Evolutionary conservation across 1,140 invertebrate species (phyloP).

Genomic region (Nephotettix cincticeps): DNA sequence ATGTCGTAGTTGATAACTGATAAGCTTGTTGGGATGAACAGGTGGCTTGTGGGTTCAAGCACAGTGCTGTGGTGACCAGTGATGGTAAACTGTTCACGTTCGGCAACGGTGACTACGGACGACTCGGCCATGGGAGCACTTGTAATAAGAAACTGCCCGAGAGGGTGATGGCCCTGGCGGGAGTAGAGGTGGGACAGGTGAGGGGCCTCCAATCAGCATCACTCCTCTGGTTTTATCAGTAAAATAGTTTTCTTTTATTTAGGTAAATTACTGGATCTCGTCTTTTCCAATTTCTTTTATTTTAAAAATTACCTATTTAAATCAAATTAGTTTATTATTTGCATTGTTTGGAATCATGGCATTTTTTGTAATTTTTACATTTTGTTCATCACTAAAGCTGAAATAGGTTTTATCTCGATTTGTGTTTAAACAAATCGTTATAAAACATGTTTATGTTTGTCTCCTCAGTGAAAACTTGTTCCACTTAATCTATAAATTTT

Average conservation of each 20-base stretch:
- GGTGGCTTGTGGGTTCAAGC: conserved; percentile 67
- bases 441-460: too few species aligned
- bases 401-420: too few species aligned
- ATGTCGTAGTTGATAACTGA: too few species aligned
- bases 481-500: too few species aligned
- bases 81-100: conserved; percentile 67
- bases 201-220: too few species aligned
- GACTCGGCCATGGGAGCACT: conserved; percentile 60
- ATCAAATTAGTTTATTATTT: too few species aligned
- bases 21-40: conserved; percentile 39
- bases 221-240: too few species aligned
- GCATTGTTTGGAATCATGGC: too few species aligned
- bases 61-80: conserved; percentile 63
- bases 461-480: too few species aligned
- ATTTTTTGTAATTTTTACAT: too few species aligned
- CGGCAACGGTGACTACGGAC: conserved; percentile 66
- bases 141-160: conserved; percentile 64
- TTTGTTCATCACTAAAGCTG: too few species aligned
- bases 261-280: not conserved
- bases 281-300: not conserved
- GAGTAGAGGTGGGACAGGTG: conserved; percentile 47
- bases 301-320: not conserved
- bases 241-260: not conserved
- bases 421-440: too few species aligned
- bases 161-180: conserved; percentile 44